Evolutionary conservation across 2,797 vertebrate genomes (phyloP), one percentile per base, ranked within the genome.

Genomic region (Pyrocephalus nanus): DNA sequence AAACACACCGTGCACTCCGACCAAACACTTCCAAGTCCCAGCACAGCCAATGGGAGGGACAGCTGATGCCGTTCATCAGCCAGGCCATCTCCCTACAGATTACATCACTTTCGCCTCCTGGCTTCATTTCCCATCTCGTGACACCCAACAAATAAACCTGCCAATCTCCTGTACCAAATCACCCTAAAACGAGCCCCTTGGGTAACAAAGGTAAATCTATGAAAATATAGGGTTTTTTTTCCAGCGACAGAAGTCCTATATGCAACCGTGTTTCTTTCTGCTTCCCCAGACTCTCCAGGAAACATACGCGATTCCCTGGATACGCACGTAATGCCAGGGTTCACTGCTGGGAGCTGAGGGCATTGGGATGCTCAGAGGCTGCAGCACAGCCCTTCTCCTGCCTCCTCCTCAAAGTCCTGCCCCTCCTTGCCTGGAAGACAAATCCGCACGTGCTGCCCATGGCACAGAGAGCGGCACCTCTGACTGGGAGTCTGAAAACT

Each of bases 21-120:
- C 1, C 1, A 6, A 42, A 3, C 22, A 0, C 20, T 10, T 2
- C 2, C 8, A 2, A 7, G 6, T 19, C 29, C 51, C 6, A 0
- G 26, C 53, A 3, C 4, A 1, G 25, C 57, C 2, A 17, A 17
- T 2, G 30, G 6, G 20, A 3, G 0, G 10, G 3, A 1, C 1
- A 21, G 11, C 0, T 2, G 12, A 3, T 15, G 55, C 25, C 11
- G 1, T 7, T 12, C 5, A 6, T 11, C 25, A 20, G 5, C 5
- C 13, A 1, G 1, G 25, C 30, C 12, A 0, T 0, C 6, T 54
- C 38, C 16, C 19, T 22, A 0, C 38, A 16, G 5, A 2, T 47
- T 26, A 40, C 51, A 19, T 58, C 38, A 3, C 38, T 84, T 53
- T 2, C n/a, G 38, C 32, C 38, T 25, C n/a, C 29, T 0, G 1